Percentiles rank a stretch among this genome's conserved stretches.
Evolutionary conservation across 1,140 invertebrate species (phyloP).

Genomic region (Hyphantria cunea): DNA sequence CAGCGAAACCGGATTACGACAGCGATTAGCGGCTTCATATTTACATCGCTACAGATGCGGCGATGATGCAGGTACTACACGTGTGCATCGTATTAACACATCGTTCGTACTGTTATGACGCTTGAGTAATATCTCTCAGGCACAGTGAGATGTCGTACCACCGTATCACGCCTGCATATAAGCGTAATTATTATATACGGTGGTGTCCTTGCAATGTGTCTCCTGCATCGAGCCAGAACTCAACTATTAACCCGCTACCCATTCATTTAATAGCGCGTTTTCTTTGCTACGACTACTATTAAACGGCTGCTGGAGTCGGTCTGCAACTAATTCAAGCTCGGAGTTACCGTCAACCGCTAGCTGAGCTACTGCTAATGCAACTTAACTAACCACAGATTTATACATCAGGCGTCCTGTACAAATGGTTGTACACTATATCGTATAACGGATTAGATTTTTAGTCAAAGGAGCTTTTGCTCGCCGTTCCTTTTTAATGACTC

Average conservation of each 20-base stretch:
- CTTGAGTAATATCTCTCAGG: constrained; percentile 38
- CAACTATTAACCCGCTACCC: constrained; percentile 40
- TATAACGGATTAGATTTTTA: constrained; percentile 2
- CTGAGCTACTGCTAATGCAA: constrained; percentile 33
- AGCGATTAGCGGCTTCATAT: constrained; percentile 21
- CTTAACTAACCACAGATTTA: constrained; percentile 43
- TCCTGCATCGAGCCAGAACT: constrained; percentile 33
- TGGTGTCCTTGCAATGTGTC: constrained; percentile 50
- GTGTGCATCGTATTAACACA: constrained; percentile 34
- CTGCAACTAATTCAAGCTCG: constrained; percentile 41
- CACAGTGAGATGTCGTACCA: not conserved
- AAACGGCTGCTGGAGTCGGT: constrained; percentile 33
- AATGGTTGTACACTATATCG: constrained; percentile 19
- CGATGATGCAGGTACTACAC: constrained; percentile 6
- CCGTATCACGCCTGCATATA: constrained; percentile 43
- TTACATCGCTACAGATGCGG: constrained; percentile 6
- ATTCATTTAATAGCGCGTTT: constrained; percentile 56
- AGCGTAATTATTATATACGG: constrained; percentile 53
- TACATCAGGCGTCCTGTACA: constrained; percentile 21
- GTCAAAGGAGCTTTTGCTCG: not conserved
- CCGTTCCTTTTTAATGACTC: constrained; percentile 1
- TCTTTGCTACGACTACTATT: constrained; percentile 46
- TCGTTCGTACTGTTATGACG: constrained; percentile 30
- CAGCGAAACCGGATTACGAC: constrained; percentile 26
- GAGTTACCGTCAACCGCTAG: constrained; percentile 25